Evolutionary conservation across 2,888 invertebrate species (phyloP), one percentile per base, ranked within the genome.

Genomic region (Epirrhoe alternata): DNA sequence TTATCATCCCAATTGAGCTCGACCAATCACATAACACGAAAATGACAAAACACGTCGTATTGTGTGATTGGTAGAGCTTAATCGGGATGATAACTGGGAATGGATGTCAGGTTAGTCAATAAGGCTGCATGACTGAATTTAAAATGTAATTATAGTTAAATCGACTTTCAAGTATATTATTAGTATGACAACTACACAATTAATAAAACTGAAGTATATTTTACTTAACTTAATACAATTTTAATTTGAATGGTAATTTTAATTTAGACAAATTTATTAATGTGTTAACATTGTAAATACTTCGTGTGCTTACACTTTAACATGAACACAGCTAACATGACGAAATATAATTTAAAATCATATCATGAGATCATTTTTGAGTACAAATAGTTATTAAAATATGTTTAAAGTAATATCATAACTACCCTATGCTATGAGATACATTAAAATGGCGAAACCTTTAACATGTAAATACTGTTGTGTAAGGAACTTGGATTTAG

Each of bases 381-480:
- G 75, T 81, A 77, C 71, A 75, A 75, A 72, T 68, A 76, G 47
- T 65, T 58, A 68, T 57, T 61, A 66, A 59, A 56, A 38, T 58
- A 56, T 67, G 74, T 69, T 64, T 64, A 68, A 76, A 74, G 70
- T 77, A 82, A 80, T 64, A 57, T 45, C 75, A 77, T 77, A 80
- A 79, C 77, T 74, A 78, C 69, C 73, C 76, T 82, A 85, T 69
- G 75, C 75, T 78, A 83, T 76, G 84, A 86, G 83, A 86, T 85
- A 86, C 83, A 77, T 80, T 71, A 79, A 76, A 82, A 86, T 85
- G 86, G 84, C 86, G 83, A 84, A 55, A 68, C 74, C 80, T 80
- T 79, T 73, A 77, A 75, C 47, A 80, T 76, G 74, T 77, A 80
- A 87, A 87, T 87, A 87, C 86, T 87, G 86, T 78, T 78, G 74